Base-by-base conservation (phyloP, 2,113 vertebrate species). In the Caracal caracal region DNA sequence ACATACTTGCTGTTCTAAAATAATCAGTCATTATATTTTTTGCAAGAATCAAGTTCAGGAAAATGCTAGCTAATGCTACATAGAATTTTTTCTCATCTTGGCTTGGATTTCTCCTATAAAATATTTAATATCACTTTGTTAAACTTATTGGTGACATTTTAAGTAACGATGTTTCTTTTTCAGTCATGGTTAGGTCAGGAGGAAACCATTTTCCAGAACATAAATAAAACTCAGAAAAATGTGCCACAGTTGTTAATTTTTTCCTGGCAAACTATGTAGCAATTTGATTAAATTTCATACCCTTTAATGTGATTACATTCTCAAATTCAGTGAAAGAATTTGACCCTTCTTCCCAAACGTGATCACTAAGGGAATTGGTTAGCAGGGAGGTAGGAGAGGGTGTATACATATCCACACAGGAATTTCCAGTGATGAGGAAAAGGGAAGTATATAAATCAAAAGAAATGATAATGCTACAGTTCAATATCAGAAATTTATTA, bases 71-170 rank as follows among this genome's bases (percentile, higher is more conserved):
- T 53, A 33, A 59, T 49, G 1, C 5, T 53, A 73, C 19, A 73
- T 68, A 13, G 26, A 19, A 30, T 49, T 85, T 80, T 96, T 35
- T 66, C 35, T 86, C 68, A 16, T 20, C 68, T 79, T 89, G 19
- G 20, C 30, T 87, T 59, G 33, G 15, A 33, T 53, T 93, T 93
- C 17, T 78, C 53, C 9, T 66, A n/a, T n/a, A 71, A 93, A 93
- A 85, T 88, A 81, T 7, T 80, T 90, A 61, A 13, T 78, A 61
- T 75, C 68, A 80, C 5, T 65, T 35, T 85, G 26, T 56, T 82
- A 86, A 79, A 86, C 76, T 78, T 87, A 76, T 83, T 91, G 61
- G 30, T 95, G 85, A 95, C 53, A 88, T 88, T 88, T 93, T 94
- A 93, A 88, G 68, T 37, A 90, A 92, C 24, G 56, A 47, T 78